Conservation (phyloP, 2,113 vertebrate genomes). For the sheep (Ovis aries) region DNA sequence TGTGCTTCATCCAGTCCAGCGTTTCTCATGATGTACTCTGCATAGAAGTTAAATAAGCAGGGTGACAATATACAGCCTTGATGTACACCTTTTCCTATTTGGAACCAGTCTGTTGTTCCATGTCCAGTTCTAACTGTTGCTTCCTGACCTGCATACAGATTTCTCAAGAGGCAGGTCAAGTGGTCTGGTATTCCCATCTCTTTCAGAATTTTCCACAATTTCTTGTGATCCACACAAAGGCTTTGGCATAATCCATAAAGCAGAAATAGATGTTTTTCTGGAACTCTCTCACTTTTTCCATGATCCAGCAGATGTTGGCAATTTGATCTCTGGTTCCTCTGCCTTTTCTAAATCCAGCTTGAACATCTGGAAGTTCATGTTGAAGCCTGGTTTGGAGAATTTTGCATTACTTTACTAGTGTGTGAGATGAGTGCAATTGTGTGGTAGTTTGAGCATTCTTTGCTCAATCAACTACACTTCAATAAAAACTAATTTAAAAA, state of each 20-base stretch:
- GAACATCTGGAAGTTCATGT: neutral
- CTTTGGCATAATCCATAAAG: neutral
- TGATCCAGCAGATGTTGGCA: neutral
- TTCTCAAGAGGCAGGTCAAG: neutral
- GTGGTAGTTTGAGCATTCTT: neutral
- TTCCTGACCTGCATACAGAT: neutral
- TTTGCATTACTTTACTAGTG: rapidly evolving
- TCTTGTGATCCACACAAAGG: neutral
- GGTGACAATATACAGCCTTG: neutral
- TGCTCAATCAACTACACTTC: neutral
- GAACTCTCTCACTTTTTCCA: neutral
- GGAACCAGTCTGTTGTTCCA: neutral
- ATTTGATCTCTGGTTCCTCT: neutral
- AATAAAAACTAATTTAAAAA: neutral
- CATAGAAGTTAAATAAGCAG: neutral
- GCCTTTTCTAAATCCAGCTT: neutral
- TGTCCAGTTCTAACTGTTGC: neutral
- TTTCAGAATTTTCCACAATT: neutral
- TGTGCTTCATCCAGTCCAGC: neutral
- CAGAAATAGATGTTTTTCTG: neutral
- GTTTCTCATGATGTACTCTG: neutral
- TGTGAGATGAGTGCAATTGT: neutral
- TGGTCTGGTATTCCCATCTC: neutral
- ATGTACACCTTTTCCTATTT: neutral
- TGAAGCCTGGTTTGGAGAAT: neutral